Conservation (phyloP, 1,140 invertebrate genomes). For the Ceratosolen fusciceps region DNA sequence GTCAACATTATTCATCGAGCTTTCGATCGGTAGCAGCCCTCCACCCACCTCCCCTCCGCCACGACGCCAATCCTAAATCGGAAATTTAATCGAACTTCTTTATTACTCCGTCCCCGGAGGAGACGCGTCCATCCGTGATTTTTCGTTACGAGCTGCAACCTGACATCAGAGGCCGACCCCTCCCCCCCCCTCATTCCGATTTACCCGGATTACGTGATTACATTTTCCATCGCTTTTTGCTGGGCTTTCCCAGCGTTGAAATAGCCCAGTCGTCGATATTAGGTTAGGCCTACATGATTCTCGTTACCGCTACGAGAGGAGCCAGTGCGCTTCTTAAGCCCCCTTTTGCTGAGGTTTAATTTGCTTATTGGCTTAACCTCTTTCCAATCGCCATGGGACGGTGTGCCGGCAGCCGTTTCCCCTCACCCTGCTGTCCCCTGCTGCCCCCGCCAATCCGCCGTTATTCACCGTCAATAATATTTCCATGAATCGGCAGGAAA, state of each 20-base stretch:
- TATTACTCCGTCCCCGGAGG: too few relatives aligned
- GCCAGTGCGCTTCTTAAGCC: not conserved
- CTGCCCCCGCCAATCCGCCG: too few relatives aligned
- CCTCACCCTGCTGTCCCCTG: too few relatives aligned
- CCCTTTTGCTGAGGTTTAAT: not conserved
- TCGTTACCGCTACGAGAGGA: not conserved
- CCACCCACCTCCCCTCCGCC: too few relatives aligned
- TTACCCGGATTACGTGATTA: not conserved
- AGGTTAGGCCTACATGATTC: not conserved
- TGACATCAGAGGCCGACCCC: not conserved
- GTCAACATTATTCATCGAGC: too few relatives aligned
- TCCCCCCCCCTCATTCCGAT: not conserved
- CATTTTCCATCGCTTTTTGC: not conserved
- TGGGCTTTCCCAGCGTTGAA: not conserved
- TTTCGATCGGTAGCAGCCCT: not conserved
- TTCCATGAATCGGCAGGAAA: too few relatives aligned
- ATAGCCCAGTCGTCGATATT: not conserved
- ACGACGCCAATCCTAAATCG: too few relatives aligned
- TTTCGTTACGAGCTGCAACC: not conserved
- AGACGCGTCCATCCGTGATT: not conserved
- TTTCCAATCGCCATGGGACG: not conserved
- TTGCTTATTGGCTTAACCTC: not conserved
- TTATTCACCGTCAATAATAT: too few relatives aligned
- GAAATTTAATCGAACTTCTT: slow-evolving; percentile 6
- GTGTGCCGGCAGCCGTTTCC: not conserved